Evolutionary conservation across 2,888 invertebrate genomes (phyloP), one percentile per base, ranked within the genome.

Genomic region (Prenolepis imparis): DNA sequence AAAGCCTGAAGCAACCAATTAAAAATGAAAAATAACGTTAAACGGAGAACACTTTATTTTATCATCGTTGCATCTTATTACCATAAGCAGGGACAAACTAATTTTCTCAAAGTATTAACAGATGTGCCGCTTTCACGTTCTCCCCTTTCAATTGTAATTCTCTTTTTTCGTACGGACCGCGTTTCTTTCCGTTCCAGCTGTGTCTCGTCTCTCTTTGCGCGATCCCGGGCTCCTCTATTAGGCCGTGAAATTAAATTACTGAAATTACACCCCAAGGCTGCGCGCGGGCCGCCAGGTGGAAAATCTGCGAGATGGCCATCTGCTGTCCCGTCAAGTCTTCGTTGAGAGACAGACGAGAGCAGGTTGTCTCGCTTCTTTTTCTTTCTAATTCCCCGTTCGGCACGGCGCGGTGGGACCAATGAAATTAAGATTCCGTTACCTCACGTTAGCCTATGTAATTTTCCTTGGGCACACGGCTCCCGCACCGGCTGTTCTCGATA

Each of bases 361-460:
- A 12, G 57, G 15, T 39, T 55, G 68, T 80, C 82, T 70, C 24
- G 72, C 41, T 36, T 28, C 61, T 61, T 57, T 39, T 24, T 57
- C n/a, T 57, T 18, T 39, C 6, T 18, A n/a, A n/a, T 28, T 41
- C 32, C 15, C 52, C 55, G 52, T 77, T 48, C 36, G 78, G 55
- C 12, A 39, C 41, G 39, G 32, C 66, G 63, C 75, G 68, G 18
- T 57, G 75, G 85, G 78, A 85, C 82, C 89, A 81, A 91, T 89
- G 88, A 92, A 90, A 92, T 92, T 92, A 92, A 92, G 91, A 92
- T 92, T 92, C 90, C 88, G 90, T 92, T 89, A 86, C 89, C 87
- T 90, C 88, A 87, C 90, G 89, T 91, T 91, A 90, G 87, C 90
- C 84, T 55, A 67, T 74, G 86, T 88, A 87, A 87, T 88, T 90